phyloP scores from a whole-genome alignment of 1,140 invertebrate species.

The Druon quercuslanigerum region DNA sequence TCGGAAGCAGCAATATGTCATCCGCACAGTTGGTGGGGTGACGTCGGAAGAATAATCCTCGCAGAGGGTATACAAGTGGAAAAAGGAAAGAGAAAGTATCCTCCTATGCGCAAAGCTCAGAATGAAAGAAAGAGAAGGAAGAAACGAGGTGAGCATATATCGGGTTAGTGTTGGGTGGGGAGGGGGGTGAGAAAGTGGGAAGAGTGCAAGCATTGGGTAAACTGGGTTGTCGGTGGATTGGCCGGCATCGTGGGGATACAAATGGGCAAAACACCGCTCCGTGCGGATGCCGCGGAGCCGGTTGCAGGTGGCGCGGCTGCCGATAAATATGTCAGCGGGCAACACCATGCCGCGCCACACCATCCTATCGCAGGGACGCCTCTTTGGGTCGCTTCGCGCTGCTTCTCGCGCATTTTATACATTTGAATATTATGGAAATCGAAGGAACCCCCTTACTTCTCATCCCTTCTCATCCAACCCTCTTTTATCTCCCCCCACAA shows the following conservation, averaged over 20 bases:
- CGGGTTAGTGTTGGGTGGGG: background rate
- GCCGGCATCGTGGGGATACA: slow-evolving; percentile 52
- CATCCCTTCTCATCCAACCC: slow-evolving; percentile 38
- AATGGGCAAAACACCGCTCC: slow-evolving; percentile 65
- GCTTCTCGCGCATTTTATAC: slow-evolving; percentile 48
- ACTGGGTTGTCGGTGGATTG: slow-evolving; percentile 49
- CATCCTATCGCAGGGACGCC: slow-evolving; percentile 48
- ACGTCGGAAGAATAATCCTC: slow-evolving; percentile 8
- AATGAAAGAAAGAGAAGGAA: background rate
- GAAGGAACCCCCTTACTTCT: background rate
- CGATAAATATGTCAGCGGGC: slow-evolving; percentile 74
- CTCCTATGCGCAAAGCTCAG: background rate
- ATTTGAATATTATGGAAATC: slow-evolving; percentile 56
- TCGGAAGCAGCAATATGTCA: slow-evolving; percentile 22
- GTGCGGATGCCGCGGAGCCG: slow-evolving; percentile 65
- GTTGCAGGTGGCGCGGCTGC: slow-evolving; percentile 70
- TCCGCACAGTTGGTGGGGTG: background rate
- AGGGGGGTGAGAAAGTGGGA: background rate
- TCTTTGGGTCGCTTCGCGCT: slow-evolving; percentile 38
- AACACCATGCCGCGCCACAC: slow-evolving; percentile 62
- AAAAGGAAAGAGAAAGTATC: background rate
- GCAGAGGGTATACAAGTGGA: background rate
- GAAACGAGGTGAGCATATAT: slow-evolving; percentile 17
- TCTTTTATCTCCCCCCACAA: background rate
- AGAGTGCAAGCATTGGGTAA: slow-evolving; percentile 40